phyloP scores from a whole-genome alignment of 2,797 vertebrate species.

The Pseudochirops corinnae region DNA sequence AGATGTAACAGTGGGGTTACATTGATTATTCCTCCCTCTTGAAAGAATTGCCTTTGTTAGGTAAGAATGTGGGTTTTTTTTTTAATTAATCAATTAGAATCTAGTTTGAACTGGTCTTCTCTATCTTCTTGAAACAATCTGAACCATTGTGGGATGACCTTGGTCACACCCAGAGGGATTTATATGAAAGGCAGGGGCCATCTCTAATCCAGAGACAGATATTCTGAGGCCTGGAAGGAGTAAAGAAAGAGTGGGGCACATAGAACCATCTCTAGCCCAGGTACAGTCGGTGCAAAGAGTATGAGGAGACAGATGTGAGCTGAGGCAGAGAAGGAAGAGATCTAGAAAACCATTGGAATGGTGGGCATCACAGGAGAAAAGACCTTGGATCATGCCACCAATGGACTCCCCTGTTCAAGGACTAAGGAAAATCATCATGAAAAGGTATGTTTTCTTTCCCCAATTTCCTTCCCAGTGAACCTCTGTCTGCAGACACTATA shows the following conservation, averaged over 20 bases:
- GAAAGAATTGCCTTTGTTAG: not conserved
- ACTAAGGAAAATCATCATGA: not conserved
- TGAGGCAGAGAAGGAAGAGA: not conserved
- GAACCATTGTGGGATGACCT: not conserved
- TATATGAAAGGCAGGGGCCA: not conserved
- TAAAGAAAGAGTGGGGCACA: not conserved
- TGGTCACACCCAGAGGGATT: conserved; percentile 1
- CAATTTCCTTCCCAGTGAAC: not conserved
- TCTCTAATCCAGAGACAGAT: not conserved
- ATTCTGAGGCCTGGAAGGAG: not conserved
- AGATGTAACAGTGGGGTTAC: not conserved
- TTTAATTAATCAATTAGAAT: not conserved
- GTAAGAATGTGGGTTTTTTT: not conserved
- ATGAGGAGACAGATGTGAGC: not conserved
- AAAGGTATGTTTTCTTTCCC: not conserved
- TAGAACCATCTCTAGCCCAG: not conserved
- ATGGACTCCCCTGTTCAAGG: not conserved
- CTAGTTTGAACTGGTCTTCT: not conserved
- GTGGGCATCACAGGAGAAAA: not conserved
- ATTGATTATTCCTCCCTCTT: not conserved
- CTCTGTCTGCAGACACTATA: not conserved
- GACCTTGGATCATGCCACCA: not conserved
- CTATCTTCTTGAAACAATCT: not conserved
- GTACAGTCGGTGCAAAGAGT: not conserved
- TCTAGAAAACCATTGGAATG: not conserved